Conservation (phyloP, 2,888 invertebrate genomes). For the Melieria crassipennis region DNA sequence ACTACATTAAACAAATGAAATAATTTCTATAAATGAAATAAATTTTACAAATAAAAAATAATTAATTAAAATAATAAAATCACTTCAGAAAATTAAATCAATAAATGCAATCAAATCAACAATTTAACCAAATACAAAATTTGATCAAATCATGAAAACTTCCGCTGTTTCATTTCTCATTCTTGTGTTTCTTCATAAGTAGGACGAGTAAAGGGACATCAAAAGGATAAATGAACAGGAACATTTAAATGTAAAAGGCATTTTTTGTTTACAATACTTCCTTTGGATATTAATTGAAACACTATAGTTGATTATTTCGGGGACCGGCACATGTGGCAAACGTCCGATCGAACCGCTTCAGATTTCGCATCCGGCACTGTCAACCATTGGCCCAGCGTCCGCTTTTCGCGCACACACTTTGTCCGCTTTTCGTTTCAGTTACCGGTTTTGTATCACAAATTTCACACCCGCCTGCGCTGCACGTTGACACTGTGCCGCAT, state of each 20-base stretch:
- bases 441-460: conserved; percentile 21
- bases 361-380: conserved; percentile 1
- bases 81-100: too few relatives aligned
- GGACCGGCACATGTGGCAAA: neutral
- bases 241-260: conserved; percentile 29
- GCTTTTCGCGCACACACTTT: neutral
- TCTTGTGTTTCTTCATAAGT: neutral
- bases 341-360: neutral
- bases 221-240: conserved; percentile 21
- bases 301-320: conserved; percentile 12
- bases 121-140: neutral
- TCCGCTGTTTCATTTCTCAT: neutral
- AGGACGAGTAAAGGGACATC: neutral
- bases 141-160: neutral
- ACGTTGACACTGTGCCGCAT: neutral
- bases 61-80: too few relatives aligned
- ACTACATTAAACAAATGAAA: too few relatives aligned
- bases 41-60: too few relatives aligned
- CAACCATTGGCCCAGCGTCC: neutral
- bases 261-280: conserved; percentile 24
- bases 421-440: neutral
- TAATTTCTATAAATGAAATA: too few relatives aligned
- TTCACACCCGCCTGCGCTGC: neutral
- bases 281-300: conserved; percentile 33
- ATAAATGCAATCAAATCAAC: neutral